Evolutionary conservation across 2,797 vertebrate species (phyloP).

Genomic region (Pseudochaenichthys georgianus): DNA sequence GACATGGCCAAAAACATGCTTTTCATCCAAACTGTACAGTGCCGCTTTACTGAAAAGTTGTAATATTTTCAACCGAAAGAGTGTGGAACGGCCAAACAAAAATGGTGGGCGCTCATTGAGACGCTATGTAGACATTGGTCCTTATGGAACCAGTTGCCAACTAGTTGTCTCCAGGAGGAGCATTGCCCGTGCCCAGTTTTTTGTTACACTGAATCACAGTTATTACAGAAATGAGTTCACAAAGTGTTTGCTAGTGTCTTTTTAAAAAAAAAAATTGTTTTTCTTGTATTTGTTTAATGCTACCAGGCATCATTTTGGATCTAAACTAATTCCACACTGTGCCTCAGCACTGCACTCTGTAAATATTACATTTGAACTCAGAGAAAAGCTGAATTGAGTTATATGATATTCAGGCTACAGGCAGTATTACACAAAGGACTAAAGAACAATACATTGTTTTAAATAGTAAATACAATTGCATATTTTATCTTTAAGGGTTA

Average conservation of each 20-base stretch:
- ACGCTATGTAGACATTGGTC: neutral
- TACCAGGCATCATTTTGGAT: neutral
- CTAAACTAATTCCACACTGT: neutral
- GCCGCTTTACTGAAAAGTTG: too few species aligned
- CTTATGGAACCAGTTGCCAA: neutral
- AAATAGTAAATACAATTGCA: neutral
- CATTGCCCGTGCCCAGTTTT: neutral
- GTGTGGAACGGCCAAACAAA: too few species aligned
- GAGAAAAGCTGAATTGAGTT: neutral
- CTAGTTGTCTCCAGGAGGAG: neutral
- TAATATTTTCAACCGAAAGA: too few species aligned
- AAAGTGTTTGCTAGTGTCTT: neutral
- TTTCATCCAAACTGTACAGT: too few species aligned
- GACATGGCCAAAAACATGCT: too few species aligned
- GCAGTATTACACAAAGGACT: neutral
- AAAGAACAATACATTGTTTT: neutral
- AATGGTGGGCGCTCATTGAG: too few species aligned
- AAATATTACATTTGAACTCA: too few species aligned
- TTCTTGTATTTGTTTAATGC: neutral
- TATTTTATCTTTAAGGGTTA: neutral
- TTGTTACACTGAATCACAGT: neutral
- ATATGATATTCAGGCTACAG: neutral
- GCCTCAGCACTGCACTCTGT: neutral
- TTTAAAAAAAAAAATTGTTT: too few species aligned
- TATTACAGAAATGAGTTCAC: neutral